Evolutionary conservation across 2,113 vertebrate species (phyloP).

Genomic region (Sander vitreus): DNA sequence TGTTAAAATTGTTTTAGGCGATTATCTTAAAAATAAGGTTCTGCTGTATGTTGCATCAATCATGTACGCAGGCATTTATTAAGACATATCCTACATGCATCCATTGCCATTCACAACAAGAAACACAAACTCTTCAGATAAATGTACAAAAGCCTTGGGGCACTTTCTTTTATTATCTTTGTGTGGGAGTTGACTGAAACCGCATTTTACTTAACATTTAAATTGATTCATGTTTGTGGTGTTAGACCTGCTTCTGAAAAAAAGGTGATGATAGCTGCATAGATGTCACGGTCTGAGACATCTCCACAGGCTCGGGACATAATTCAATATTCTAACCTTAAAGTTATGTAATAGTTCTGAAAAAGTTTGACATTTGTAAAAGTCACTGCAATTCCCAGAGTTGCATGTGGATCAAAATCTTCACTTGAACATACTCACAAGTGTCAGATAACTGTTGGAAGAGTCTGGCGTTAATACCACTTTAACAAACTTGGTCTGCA

Average conservation of each 20-base stretch:
- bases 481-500: background rate
- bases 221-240: slow-evolving; percentile 28
- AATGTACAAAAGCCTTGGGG: slow-evolving; percentile 20
- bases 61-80: background rate
- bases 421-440: slow-evolving; percentile 12
- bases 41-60: slow-evolving; percentile 27
- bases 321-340: slow-evolving; percentile 18
- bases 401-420: slow-evolving; percentile 9
- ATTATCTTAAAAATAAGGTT: slow-evolving; percentile 14
- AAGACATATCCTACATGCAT: background rate
- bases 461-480: background rate
- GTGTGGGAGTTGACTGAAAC: slow-evolving; percentile 30
- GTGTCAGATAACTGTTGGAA: background rate
- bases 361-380: slow-evolving; percentile 50
- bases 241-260: background rate
- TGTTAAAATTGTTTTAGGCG: background rate
- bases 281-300: slow-evolving; percentile 12
- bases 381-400: slow-evolving; percentile 31
- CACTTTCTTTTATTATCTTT: slow-evolving; percentile 19
- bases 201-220: slow-evolving; percentile 38
- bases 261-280: slow-evolving; percentile 9
- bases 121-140: slow-evolving; percentile 9
- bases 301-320: background rate
- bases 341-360: slow-evolving; percentile 10
- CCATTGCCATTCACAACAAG: background rate